Conservation (phyloP, 2,113 vertebrate genomes). For the Piprites chloris region DNA sequence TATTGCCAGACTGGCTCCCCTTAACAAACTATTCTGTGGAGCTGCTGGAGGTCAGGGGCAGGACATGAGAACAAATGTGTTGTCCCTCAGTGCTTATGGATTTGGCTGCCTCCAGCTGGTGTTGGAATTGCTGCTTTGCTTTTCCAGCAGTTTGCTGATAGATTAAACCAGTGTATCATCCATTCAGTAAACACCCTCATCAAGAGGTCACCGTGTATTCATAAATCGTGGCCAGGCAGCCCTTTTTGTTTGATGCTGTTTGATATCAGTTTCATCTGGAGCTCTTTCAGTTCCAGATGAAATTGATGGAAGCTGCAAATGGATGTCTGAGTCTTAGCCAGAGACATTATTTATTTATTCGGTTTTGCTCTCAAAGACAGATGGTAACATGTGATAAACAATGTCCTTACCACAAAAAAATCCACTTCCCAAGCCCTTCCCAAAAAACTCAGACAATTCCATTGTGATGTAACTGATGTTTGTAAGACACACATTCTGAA, state of each 20-base stretch:
- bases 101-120: background rate
- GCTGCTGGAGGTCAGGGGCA: background rate
- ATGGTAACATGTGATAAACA: background rate
- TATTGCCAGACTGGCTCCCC: background rate
- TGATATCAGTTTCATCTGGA: background rate
- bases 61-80: background rate
- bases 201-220: background rate
- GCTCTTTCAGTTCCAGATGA: background rate
- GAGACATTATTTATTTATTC: background rate
- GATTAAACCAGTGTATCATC: background rate
- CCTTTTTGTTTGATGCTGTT: background rate
- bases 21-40: background rate
- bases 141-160: background rate
- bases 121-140: background rate
- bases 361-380: background rate
- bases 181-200: rapidly evolving
- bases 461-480: background rate
- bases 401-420: background rate
- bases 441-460: background rate
- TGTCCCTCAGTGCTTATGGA: background rate
- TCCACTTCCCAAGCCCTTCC: background rate
- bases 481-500: background rate
- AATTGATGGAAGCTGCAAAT: background rate
- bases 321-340: background rate
- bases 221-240: background rate